Conservation (phyloP, 2,797 vertebrate species). For the Gymnothorax reevesii region DNA sequence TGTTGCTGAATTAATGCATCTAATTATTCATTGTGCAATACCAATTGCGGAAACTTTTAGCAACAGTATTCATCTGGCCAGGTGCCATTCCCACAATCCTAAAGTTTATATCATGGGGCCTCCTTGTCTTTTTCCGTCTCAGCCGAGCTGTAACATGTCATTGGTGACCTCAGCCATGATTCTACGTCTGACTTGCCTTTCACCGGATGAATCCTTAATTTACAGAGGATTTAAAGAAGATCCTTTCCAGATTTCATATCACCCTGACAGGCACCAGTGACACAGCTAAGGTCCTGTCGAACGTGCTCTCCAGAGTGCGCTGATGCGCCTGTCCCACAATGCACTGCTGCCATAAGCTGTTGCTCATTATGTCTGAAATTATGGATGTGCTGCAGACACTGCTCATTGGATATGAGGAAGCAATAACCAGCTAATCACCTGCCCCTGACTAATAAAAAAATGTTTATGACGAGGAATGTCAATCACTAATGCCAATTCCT, state of each 20-base stretch:
- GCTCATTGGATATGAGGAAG: background rate
- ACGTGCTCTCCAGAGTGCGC: constrained; percentile 96
- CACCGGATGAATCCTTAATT: background rate
- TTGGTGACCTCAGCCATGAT: constrained; percentile 40
- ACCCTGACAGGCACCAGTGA: constrained; percentile 85
- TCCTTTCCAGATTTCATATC: constrained; percentile 79
- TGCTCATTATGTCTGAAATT: constrained; percentile 83
- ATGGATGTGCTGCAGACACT: constrained; percentile 57
- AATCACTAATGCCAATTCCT: too few species aligned
- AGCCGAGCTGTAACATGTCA: background rate
- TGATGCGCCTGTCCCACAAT: constrained; percentile 82
- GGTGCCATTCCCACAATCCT: background rate
- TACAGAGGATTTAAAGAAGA: constrained; percentile 54
- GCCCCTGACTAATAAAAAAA: background rate
- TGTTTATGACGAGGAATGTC: background rate
- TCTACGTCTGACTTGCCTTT: constrained; percentile 36
- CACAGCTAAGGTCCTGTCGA: constrained; percentile 84
- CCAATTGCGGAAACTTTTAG: background rate
- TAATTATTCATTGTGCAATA: background rate
- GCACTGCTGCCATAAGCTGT: constrained; percentile 86
- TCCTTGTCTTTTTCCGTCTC: background rate
- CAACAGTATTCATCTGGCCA: background rate
- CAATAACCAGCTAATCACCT: background rate
- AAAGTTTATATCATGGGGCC: background rate
- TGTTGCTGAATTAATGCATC: background rate